A percentile compares a stretch with the other conserved stretches of the same genome.
phyloP scores from a whole-genome alignment of 2,797 vertebrate species.

The Eulemur rubriventer region DNA sequence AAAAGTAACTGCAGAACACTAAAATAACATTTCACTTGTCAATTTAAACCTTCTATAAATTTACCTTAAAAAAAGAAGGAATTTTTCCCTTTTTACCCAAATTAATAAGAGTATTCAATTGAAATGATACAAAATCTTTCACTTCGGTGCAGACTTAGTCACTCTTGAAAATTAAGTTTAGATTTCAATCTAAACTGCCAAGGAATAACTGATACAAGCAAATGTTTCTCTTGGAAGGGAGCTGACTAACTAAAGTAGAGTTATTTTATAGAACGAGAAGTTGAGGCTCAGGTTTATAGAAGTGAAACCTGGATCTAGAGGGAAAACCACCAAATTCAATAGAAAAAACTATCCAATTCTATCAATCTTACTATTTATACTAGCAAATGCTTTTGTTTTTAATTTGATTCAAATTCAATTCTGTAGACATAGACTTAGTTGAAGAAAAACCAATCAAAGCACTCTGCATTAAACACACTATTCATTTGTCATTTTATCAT shows the following conservation, averaged over 20 bases:
- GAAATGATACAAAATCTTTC: neutral
- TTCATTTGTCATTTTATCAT: neutral
- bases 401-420: neutral
- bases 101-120: neutral
- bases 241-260: neutral
- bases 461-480: neutral
- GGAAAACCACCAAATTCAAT: neutral
- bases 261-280: slow-evolving; percentile 1
- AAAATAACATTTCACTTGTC: neutral
- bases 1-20: neutral
- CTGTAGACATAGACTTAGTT: neutral
- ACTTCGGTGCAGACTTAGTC: neutral
- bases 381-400: neutral
- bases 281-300: neutral
- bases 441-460: neutral
- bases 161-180: slow-evolving; percentile 23
- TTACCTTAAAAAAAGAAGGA: neutral
- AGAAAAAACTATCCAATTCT: neutral
- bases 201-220: slow-evolving; percentile 19
- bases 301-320: neutral
- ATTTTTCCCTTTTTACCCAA: neutral
- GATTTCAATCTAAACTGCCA: slow-evolving; percentile 8
- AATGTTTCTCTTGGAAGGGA: slow-evolving; percentile 8
- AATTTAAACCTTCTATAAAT: neutral
- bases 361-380: neutral